Conservation (phyloP, 2,888 invertebrate species). For the Andrena flavipes region DNA sequence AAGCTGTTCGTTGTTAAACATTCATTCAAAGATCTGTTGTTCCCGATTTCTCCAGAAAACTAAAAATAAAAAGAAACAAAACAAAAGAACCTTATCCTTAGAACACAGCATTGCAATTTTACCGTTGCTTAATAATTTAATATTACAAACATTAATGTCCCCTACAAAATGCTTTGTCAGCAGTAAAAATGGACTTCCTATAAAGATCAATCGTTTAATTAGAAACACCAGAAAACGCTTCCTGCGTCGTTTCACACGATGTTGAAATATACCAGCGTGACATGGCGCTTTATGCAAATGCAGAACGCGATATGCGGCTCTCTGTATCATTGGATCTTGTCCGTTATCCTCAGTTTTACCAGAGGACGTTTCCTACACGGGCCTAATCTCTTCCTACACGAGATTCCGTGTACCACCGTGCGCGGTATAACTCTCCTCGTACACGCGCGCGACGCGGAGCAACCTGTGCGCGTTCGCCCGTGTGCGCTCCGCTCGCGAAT, state of each 20-base stretch:
- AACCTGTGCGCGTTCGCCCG: constrained; percentile 19
- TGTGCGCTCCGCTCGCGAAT: neutral
- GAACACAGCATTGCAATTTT: too few relatives aligned
- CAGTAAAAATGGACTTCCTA: too few relatives aligned
- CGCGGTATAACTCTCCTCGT: constrained; percentile 10
- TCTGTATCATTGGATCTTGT: neutral
- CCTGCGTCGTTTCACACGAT: neutral
- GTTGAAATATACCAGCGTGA: too few relatives aligned
- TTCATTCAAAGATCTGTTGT: neutral
- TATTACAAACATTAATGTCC: too few relatives aligned
- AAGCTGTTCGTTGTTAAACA: neutral
- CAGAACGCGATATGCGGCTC: neutral
- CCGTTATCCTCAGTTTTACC: constrained; percentile 19
- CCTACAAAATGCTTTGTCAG: too few relatives aligned
- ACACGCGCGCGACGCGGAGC: constrained; percentile 11
- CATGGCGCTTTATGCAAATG: neutral
- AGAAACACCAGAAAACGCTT: neutral
- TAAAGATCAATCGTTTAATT: too few relatives aligned
- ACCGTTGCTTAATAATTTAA: too few relatives aligned
- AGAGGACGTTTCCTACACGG: constrained; percentile 15
- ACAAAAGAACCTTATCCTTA: too few relatives aligned
- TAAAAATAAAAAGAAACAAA: neutral
- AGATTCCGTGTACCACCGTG: neutral
- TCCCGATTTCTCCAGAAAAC: neutral
- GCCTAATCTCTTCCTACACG: constrained; percentile 32